Base-by-base conservation (phyloP, 2,797 vertebrate species). In the Semaprochilodus insignis region DNA sequence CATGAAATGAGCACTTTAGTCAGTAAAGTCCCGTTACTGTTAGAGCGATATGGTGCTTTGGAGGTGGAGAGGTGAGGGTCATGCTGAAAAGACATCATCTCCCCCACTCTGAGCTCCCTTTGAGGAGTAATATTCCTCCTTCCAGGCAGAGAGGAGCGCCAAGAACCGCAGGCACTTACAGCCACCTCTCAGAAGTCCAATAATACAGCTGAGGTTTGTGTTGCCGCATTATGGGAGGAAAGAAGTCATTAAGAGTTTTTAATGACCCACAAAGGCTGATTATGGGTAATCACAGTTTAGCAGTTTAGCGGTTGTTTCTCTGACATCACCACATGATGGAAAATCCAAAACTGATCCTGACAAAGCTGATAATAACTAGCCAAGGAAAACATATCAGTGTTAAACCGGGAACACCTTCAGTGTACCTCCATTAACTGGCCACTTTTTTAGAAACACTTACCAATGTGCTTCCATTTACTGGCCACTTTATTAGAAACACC, bases 251-350 rank as follows among this genome's bases (percentile, higher is more conserved):
- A 79, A 67, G 23, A 57, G 74, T 69, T 70, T 80, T 78, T 66
- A 79, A 83, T 40, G 72, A 77, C 59, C 77, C 67, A 74, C 52
- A 73, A 59, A 67, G 16, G 40, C 63, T 83, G 78, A 88, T 86
- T 85, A 86, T 77, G 67, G 51, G 71, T 80, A 81, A 85, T 85
- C 75, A 83, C 75, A 19, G 73, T 52, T 75, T 83, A 83, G 81
- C 62, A 27, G 57, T 76, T 78, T 83, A 81, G 72, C 57, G 72
- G 65, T 57, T 69, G 55, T 25, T 44, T 44, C 40, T 44, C 40
- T 76, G 55, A 80, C 65, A 34, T 79, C 78, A 73, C 16, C 54
- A 7, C 54, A 57, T 21, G 54, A 21, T 17, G 15, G 16, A 54
- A 54, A 54, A 17, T 19, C 19, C 54, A 4, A 17, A 57, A 57